Percentiles rank a stretch among this genome's conserved stretches.
phyloP scores from a whole-genome alignment of 2,888 invertebrate genomes.

The Chironomus riparius region DNA sequence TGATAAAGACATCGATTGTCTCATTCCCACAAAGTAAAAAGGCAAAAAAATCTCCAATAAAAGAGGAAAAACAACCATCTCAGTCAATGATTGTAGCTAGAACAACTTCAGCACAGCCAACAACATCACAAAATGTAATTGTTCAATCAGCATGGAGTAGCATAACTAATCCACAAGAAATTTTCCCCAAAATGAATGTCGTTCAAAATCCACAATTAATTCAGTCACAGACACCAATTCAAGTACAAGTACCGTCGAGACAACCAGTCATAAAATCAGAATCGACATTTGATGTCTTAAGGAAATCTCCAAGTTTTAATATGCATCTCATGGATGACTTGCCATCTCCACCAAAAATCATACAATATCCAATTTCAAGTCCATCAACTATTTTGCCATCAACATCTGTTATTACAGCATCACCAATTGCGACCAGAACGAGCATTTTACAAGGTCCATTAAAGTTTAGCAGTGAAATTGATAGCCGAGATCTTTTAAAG shows the following conservation, averaged over 20 bases:
- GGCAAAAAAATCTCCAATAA: slow-evolving; percentile 34
- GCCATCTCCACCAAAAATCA: background rate
- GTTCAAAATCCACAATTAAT: background rate
- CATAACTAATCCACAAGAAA: slow-evolving; percentile 28
- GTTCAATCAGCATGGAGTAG: slow-evolving; percentile 13
- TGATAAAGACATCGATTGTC: slow-evolving; percentile 24
- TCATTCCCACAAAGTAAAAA: slow-evolving; percentile 16
- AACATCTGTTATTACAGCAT: background rate
- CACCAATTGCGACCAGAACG: background rate
- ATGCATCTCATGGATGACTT: slow-evolving; percentile 31
- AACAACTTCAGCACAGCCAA: background rate
- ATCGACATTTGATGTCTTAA: slow-evolving; percentile 44
- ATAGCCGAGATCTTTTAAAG: background rate
- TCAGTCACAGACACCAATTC: background rate
- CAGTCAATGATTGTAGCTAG: slow-evolving; percentile 1
- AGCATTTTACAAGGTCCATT: background rate
- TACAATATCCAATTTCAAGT: too few species aligned
- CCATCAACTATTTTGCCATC: background rate
- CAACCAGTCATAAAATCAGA: slow-evolving; percentile 32
- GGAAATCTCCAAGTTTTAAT: slow-evolving; percentile 42
- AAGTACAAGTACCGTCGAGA: slow-evolving; percentile 33
- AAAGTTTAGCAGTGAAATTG: background rate
- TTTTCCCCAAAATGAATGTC: slow-evolving; percentile 13
- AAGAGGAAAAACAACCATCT: slow-evolving; percentile 42
- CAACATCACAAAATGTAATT: background rate